Base-by-base conservation (phyloP, 2,797 vertebrate genomes). In the Sebastes nivosus region DNA sequence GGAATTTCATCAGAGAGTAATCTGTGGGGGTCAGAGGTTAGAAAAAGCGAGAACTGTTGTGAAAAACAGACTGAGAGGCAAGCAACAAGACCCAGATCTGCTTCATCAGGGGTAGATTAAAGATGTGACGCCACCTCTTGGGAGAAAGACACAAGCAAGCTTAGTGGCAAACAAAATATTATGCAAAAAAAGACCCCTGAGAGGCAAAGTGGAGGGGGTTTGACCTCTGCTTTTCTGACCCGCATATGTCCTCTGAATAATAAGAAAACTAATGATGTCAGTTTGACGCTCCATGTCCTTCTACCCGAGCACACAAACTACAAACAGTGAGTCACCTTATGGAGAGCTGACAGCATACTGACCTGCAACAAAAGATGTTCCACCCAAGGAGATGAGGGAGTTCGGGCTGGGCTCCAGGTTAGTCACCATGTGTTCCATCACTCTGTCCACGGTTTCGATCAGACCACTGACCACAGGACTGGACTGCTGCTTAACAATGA, bases 331-430 rank as follows among this genome's bases (percentile, higher is more conserved):
- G 89, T 82, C 84, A 92, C 67, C 75, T 78, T 50, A 55, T 65
- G 77, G 76, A 82, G 71, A 32, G 67, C 50, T 74, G 81, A 87
- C 80, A 84, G 72, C n/a, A 50, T 4, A 92, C 95, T 93, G 89
- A 99, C 98, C 98, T 95, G 98, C 98, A 84, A 97, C 92, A 6
- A 96, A 75, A 3, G 97, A 97, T 0, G 94, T 96, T 77, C 98
- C 98, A 10, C 90, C 90, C 24, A 99, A 65, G 24, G 94, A 93
- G 65, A 96, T 54, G 69, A 94, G 88, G 0, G 91, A 82, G 18
- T 87, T 72, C 0, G 80, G 74, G 36, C 73, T 84, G 32, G 93
- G 69, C 0, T 94, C 89, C 85, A 99, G 92, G 81, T 95, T 97
- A 73, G n/a, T 87, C 3, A 93, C 93, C 88, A 98, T 90, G 25